phyloP scores from a whole-genome alignment of 2,113 vertebrate genomes.

The Isichthys henryi region DNA sequence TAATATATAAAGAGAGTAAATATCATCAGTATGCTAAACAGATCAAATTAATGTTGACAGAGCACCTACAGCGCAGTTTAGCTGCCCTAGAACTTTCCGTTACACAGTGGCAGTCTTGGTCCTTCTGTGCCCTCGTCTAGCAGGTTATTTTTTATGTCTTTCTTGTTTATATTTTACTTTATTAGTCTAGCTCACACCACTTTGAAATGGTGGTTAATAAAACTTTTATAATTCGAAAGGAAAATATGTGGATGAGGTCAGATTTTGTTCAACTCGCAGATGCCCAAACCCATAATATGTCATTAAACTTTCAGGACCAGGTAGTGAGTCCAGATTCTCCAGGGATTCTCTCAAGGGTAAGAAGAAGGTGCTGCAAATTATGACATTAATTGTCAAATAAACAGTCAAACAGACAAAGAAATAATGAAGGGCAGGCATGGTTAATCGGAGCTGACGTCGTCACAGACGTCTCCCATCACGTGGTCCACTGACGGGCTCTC shows the following conservation, averaged over 20 bases:
- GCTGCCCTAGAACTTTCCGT: neutral
- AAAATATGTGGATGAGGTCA: neutral
- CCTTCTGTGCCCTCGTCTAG: neutral
- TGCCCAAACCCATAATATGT: neutral
- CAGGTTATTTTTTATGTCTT: neutral
- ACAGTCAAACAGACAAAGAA: constrained; percentile 44
- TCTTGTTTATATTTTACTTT: neutral
- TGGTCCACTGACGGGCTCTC: constrained; percentile 25
- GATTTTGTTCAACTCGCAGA: neutral
- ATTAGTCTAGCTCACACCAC: neutral
- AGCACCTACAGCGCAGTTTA: neutral
- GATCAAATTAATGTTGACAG: neutral
- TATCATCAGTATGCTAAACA: neutral
- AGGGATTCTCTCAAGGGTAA: constrained; percentile 24
- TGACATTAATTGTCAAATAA: constrained; percentile 41
- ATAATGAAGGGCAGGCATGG: constrained; percentile 25
- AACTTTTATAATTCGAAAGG: neutral
- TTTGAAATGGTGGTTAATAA: neutral
- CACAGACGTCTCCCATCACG: constrained; percentile 20
- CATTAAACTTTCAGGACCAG: neutral
- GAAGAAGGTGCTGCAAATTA: constrained; percentile 39
- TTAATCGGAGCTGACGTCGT: constrained; percentile 38
- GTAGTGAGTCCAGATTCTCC: neutral
- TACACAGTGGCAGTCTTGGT: neutral
- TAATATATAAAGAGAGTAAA: neutral